These are phyloP conservation scores for Xenopus laevis DNA, from an alignment of 2,113 vertebrate species.

Conservation along the genomic window DNA sequence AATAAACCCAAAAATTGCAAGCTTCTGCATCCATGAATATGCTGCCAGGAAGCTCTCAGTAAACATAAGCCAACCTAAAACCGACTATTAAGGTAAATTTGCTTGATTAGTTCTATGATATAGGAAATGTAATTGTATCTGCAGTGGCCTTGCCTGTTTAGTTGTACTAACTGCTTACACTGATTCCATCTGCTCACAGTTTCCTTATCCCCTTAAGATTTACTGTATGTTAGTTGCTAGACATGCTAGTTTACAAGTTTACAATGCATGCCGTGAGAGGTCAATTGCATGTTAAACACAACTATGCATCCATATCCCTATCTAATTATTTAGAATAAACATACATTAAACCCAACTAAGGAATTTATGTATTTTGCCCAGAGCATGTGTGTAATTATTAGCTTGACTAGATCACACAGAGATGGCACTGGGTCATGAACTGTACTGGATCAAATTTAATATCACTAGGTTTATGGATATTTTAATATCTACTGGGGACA, in stretches of 20 bases:
- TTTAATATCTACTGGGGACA: too few species aligned
- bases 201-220: conserved; percentile 11
- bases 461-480: too few species aligned
- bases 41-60: conserved; percentile 54
- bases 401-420: not conserved
- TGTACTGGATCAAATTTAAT: not conserved
- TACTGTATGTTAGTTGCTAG: not conserved
- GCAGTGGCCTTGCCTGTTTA: conserved; percentile 59
- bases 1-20: not conserved
- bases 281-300: conserved; percentile 44
- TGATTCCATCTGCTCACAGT: conserved; percentile 20
- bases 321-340: not conserved
- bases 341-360: too few species aligned
- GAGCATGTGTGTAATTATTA: conserved; percentile 9
- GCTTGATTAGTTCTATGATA: conserved; percentile 66
- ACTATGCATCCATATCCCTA: conserved; percentile 44
- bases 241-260: conserved; percentile 32
- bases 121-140: conserved; percentile 62
- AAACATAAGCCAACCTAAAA: conserved; percentile 55
- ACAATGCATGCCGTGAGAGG: conserved; percentile 53
- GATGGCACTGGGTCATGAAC: conserved; percentile 21
- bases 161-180: conserved; percentile 51
- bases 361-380: not conserved
- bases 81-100: conserved; percentile 67
- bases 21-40: conserved; percentile 57